phyloP scores from a whole-genome alignment of 2,888 invertebrate genomes.

The Lochmaea crataegi region DNA sequence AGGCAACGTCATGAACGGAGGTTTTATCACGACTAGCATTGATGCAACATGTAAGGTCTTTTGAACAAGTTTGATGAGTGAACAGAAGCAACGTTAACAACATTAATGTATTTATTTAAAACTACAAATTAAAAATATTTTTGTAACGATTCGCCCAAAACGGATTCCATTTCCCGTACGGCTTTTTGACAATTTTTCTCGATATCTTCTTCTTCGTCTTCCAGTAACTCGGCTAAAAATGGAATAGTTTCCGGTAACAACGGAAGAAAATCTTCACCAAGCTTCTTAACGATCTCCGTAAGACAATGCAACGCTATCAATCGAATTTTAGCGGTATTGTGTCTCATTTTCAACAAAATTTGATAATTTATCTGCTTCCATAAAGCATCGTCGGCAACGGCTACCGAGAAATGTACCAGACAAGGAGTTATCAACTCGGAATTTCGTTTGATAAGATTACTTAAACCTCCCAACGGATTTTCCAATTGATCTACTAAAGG shows the following conservation, averaged over 20 bases:
- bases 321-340: slow-evolving; percentile 79
- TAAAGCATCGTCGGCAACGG: slow-evolving; percentile 84
- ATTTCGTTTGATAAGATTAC: slow-evolving; percentile 71
- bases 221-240: slow-evolving; percentile 91
- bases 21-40: no score
- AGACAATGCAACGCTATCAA: slow-evolving; percentile 78
- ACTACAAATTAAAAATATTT: slow-evolving; percentile 77
- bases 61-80: not conserved
- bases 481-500: slow-evolving; percentile 91
- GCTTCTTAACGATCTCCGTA: slow-evolving; percentile 82
- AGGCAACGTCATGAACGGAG: no score
- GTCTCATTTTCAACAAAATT: slow-evolving; percentile 87
- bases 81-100: not conserved
- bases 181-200: slow-evolving; percentile 84
- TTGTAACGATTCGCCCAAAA: slow-evolving; percentile 90
- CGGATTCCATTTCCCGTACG: slow-evolving; percentile 85
- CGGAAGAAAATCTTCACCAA: slow-evolving; percentile 90
- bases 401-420: slow-evolving; percentile 84
- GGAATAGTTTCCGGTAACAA: slow-evolving; percentile 93
- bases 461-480: slow-evolving; percentile 75
- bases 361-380: slow-evolving; percentile 94
- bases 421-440: slow-evolving; percentile 78
- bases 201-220: slow-evolving; percentile 87
- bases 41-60: no score
- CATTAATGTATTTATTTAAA: slow-evolving; percentile 1